Base-by-base conservation (phyloP, 2,888 invertebrate genomes). In the Dorcus parallelipipedus region DNA sequence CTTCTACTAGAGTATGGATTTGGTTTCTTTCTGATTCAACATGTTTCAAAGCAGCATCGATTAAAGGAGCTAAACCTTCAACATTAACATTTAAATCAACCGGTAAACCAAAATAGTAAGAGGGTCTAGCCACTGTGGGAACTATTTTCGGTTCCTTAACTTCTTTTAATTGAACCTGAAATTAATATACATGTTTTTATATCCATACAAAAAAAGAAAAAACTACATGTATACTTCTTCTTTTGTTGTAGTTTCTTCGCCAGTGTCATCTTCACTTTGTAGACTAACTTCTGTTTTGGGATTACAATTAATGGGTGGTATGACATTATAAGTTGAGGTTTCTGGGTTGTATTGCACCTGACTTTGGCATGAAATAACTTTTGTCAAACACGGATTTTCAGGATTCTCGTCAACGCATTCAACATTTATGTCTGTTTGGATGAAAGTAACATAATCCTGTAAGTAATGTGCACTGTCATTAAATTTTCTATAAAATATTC, bases 71-170 rank as follows among this genome's bases (percentile, higher is more conserved):
- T 9, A 85, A 81, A 1, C 85, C 85, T 3, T 78, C 73, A 0
- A 82, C 84, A 53, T 82, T 69, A 3, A 76, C 73, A 66, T 83
- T 79, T 10, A 86, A 76, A 58, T 81, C 81, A 7, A 79, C 75
- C 0, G 81, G 75, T 64, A 85, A 85, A 2, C 84, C 85, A 23
- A 33, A 33, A 33, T 33, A 33, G 26, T 33, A 33, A 33, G 26
- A 33, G 26, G 26, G 26, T 33, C 7, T 33, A 33, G 26, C 26
- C 7, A 7, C 26, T 4, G 26, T 33, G 26, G 26, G 26, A 33
- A 33, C 3, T 33, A 33, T 33, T 33, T 33, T 33, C 26, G 26
- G 26, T 33, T 33, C 26, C 6, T 33, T 33, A 33, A 33, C 26
- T 33, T 33, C 26, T 1, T 33, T 33, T 33, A 33, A 33, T 33